These are phyloP conservation scores for Tachypleus tridentatus DNA, from an alignment of 1,140 invertebrate species.

Conservation along the genomic window DNA sequence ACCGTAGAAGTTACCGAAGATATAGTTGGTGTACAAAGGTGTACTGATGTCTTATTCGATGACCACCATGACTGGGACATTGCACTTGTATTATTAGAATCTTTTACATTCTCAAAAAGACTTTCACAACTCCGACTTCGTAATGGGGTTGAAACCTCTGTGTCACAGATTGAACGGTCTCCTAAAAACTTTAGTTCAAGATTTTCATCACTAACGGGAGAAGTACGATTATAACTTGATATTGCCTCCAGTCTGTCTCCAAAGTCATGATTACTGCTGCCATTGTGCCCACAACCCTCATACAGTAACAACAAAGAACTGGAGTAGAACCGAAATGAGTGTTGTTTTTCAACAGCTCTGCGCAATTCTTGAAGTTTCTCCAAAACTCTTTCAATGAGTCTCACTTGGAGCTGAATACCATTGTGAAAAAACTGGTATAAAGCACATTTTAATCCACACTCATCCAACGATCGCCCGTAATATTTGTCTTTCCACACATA, in stretches of 20 bases:
- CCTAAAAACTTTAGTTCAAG: too few relatives aligned
- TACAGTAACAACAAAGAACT: constrained; percentile 42
- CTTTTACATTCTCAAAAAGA: too few relatives aligned
- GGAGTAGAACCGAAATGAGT: constrained; percentile 42
- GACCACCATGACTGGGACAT: constrained; percentile 1
- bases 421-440: constrained; percentile 35
- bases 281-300: constrained; percentile 29
- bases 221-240: too few relatives aligned
- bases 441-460: constrained; percentile 31
- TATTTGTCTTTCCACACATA: constrained; percentile 39
- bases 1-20: constrained; percentile 21
- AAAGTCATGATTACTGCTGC: too few relatives aligned
- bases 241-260: too few relatives aligned
- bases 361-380: constrained; percentile 28
- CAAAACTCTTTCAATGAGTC: constrained; percentile 32
- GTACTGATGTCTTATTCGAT: background rate
- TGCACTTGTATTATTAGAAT: too few relatives aligned
- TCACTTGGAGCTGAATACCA: constrained; percentile 29
- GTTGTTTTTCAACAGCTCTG: constrained; percentile 28
- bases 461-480: constrained; percentile 34
- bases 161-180: too few relatives aligned
- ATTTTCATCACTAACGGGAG: too few relatives aligned
- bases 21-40: background rate
- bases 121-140: too few relatives aligned
- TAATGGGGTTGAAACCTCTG: too few relatives aligned